Evolutionary conservation across 2,888 invertebrate species (phyloP).

Genomic region (Plagodis pulveraria): DNA sequence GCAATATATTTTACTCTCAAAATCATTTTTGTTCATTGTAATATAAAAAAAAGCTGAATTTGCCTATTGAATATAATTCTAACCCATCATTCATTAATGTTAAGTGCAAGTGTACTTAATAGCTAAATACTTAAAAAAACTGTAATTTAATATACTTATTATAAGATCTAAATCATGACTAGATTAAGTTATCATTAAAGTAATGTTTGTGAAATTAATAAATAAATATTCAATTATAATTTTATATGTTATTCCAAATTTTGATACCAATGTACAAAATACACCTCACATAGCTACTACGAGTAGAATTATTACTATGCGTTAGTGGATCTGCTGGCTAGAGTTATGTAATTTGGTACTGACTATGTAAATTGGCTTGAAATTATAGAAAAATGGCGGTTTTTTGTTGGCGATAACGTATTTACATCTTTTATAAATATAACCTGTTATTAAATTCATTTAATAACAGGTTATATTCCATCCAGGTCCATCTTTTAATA

Average conservation of each 20-base stretch:
- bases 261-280: not conserved
- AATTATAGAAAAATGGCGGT: too few species aligned
- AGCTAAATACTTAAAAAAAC: constrained; percentile 53
- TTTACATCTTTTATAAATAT: too few species aligned
- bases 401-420: too few species aligned
- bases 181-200: constrained; percentile 59
- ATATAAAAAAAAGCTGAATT: not conserved
- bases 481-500: too few species aligned
- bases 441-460: too few species aligned
- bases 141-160: constrained; percentile 61
- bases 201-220: constrained; percentile 76
- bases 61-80: constrained; percentile 4
- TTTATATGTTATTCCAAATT: constrained; percentile 2
- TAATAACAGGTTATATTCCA: too few species aligned
- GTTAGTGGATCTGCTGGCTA: too few species aligned
- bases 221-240: constrained; percentile 57
- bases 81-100: constrained; percentile 40
- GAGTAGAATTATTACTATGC: not conserved
- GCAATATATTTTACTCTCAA: too few species aligned
- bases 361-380: too few species aligned
- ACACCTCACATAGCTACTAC: too few species aligned
- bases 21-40: not conserved
- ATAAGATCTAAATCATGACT: constrained; percentile 69
- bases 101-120: constrained; percentile 59
- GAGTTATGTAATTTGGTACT: too few species aligned